Evolutionary conservation across 2,888 invertebrate genomes (phyloP).

Genomic region (Pyrochroa serraticornis): DNA sequence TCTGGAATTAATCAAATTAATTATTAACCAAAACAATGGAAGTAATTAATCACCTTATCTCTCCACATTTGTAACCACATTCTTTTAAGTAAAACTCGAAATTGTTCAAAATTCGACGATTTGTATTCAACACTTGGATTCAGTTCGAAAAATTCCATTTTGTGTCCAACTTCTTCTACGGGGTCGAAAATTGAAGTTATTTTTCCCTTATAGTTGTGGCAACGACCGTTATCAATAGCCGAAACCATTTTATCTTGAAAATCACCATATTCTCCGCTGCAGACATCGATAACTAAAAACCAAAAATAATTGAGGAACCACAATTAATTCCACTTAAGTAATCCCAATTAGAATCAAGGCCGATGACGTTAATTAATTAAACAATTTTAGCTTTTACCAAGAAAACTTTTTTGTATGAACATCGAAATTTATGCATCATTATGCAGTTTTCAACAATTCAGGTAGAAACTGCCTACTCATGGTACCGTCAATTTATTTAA

Average conservation of each 20-base stretch:
- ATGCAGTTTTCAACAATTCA: no score
- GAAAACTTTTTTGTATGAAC: no score
- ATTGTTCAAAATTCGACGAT: slow-evolving; percentile 62
- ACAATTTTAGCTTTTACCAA: no score
- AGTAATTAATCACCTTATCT: slow-evolving; percentile 58
- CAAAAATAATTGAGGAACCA: slow-evolving; percentile 26
- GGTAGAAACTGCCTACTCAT: no score
- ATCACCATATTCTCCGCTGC: slow-evolving; percentile 79
- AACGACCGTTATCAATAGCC: slow-evolving; percentile 70
- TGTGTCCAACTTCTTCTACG: background rate
- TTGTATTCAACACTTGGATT: slow-evolving; percentile 4
- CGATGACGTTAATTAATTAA: no score
- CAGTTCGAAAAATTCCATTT: slow-evolving; percentile 18
- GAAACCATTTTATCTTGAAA: slow-evolving; percentile 72
- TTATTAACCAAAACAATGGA: no score
- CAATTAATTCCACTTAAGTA: slow-evolving; percentile 10
- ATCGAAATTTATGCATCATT: no score
- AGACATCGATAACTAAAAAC: slow-evolving; percentile 77
- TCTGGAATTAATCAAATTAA: slow-evolving; percentile 49
- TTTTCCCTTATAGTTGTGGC: slow-evolving; percentile 3
- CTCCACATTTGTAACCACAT: slow-evolving; percentile 79
- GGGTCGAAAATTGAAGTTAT: slow-evolving; percentile 17
- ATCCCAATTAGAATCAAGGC: slow-evolving; percentile 13
- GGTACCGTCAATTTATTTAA: no score
- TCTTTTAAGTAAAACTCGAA: slow-evolving; percentile 67